Base-by-base conservation (phyloP, 1,140 invertebrate genomes). In the Delia radicum region DNA sequence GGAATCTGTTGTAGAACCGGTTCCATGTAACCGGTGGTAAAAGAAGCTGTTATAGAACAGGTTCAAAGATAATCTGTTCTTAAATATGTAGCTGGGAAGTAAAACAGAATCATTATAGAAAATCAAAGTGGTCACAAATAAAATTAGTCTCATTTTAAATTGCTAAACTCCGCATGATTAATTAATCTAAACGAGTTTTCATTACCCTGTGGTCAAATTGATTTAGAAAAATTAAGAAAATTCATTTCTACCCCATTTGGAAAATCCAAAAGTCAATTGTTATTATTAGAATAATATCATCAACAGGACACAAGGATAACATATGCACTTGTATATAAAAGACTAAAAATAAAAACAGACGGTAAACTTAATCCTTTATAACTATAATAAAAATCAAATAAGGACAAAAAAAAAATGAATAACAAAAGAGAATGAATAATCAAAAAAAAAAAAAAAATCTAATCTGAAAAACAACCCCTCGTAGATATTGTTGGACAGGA, bases 341-440 rank as follows among this genome's bases (percentile, higher is more conserved):
- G 63, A 12, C 27, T 29, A 29, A 67, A 29, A 29, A 67, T 29
- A 33, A 67, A 67, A 67, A 67, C 63, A 55, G 48, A 55, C 48
- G 48, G 48, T 55, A 55, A 21, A 21, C 48, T 55, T 55, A 55
- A 55, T 55, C 48, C 31, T 29, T 67, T 29, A 67, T 67, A 27
- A 24, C 63, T 29, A 67, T 33, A 67, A 67, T 67, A 67, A 29
- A 33, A 67, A 67, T 67, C 63, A 67, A n/a, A 33, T 27, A 67
- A 67, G 27, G n/a, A 67, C 27, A 28, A 28, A 67, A 29, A 67
- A 26, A 62, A 13, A 29, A n/a, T 26, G 5, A 10, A 29, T n/a
- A 33, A 24, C 48, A 55, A 55, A 55, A 55, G 48, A 55, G 48
- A 7, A 21, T 55, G 21, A 21, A 55, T 55, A 8, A 55, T 15